phyloP scores from a whole-genome alignment of 2,888 invertebrate genomes.

The Drosophila borealis region DNA sequence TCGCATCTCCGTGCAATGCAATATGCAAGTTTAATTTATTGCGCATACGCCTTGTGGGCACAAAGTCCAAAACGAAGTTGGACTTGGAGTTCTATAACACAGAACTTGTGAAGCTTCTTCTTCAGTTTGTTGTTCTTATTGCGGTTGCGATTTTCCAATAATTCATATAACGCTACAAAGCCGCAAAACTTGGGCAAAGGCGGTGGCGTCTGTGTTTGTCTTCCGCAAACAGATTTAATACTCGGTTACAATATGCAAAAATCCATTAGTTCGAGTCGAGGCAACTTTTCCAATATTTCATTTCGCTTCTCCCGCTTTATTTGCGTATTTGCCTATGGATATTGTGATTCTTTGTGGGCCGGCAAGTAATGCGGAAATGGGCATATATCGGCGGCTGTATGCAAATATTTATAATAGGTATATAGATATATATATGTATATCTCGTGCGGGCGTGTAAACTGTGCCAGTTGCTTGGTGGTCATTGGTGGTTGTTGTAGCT shows the following conservation, averaged over 20 bases:
- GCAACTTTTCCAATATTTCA: constrained; percentile 42
- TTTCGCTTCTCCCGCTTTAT: constrained; percentile 25
- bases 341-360: constrained; percentile 19
- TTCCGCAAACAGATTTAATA: constrained; percentile 64
- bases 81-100: constrained; percentile 18
- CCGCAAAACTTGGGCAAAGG: constrained; percentile 47
- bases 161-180: constrained; percentile 36
- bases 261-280: constrained; percentile 17
- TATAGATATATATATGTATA: not conserved
- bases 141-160: constrained; percentile 41
- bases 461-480: constrained; percentile 45
- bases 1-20: constrained; percentile 21
- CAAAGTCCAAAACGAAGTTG: constrained; percentile 39
- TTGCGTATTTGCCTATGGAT: constrained; percentile 35
- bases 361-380: constrained; percentile 56
- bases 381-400: constrained; percentile 17
- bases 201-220: constrained; percentile 36
- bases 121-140: constrained; percentile 41
- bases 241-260: constrained; percentile 26
- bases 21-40: constrained; percentile 25
- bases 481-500: constrained; percentile 23
- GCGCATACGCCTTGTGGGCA: constrained; percentile 48
- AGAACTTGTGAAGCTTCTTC: constrained; percentile 25
- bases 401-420: not conserved
- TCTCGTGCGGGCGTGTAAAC: constrained; percentile 54